phyloP scores from a whole-genome alignment of 2,888 invertebrate species.

The Drosophila subquinaria region DNA sequence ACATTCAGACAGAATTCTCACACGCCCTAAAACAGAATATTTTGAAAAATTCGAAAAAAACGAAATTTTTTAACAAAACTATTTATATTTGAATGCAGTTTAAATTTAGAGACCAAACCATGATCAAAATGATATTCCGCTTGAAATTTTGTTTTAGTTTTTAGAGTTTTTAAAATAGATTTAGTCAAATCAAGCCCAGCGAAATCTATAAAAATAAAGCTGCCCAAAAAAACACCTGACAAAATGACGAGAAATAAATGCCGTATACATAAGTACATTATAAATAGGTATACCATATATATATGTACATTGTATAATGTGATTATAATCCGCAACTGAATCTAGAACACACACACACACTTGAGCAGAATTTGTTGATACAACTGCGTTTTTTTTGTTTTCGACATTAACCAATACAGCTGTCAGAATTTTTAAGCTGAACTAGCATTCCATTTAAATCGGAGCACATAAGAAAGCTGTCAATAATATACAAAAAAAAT shows the following conservation, averaged over 20 bases:
- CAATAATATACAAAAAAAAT: neutral
- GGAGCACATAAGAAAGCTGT: constrained; percentile 8
- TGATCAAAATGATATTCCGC: too few relatives aligned
- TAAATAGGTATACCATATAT: neutral
- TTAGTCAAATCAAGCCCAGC: neutral
- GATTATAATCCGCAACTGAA: constrained; percentile 43
- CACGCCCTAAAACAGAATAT: neutral
- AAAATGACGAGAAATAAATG: neutral
- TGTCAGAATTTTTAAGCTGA: constrained; percentile 34
- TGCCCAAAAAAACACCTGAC: constrained; percentile 14
- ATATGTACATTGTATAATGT: neutral
- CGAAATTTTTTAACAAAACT: too few relatives aligned
- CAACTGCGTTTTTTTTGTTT: constrained; percentile 52
- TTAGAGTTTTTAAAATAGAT: neutral
- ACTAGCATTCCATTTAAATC: constrained; percentile 24
- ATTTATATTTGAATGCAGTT: neutral
- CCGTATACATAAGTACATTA: neutral
- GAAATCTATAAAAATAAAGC: neutral
- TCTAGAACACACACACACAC: constrained; percentile 58
- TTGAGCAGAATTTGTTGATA: constrained; percentile 50
- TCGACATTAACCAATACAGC: constrained; percentile 28
- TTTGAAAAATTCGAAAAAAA: neutral
- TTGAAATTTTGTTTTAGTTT: too few relatives aligned
- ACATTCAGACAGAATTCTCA: constrained; percentile 8
- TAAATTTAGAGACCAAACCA: neutral